A percentile compares a stretch with the other conserved stretches of the same genome.
These are phyloP conservation scores for Phylloscopus collybita DNA, from an alignment of 2,797 vertebrate species.

Conservation along the genomic window DNA sequence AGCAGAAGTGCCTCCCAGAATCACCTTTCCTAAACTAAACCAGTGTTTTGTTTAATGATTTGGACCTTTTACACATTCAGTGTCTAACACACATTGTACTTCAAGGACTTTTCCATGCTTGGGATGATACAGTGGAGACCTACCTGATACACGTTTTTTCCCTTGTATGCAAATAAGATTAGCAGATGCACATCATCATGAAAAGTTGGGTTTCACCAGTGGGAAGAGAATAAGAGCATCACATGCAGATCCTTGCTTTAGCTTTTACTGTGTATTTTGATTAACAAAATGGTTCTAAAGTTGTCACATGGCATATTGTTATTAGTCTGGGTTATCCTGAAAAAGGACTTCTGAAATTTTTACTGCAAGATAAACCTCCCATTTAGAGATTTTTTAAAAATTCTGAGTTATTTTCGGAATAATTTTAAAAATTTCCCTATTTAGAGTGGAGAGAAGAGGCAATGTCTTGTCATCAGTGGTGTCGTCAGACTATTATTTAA, in stretches of 20 bases:
- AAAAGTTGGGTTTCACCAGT: neutral
- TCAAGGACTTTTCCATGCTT: neutral
- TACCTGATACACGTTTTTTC: neutral
- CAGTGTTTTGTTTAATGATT: neutral
- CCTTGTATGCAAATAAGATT: neutral
- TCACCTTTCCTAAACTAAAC: neutral
- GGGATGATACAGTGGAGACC: neutral
- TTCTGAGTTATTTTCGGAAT: constrained; percentile 41
- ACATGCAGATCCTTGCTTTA: neutral
- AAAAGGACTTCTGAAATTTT: constrained; percentile 1
- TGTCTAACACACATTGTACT: neutral
- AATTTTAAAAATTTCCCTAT: neutral
- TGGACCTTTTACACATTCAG: neutral
- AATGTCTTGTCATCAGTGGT: neutral
- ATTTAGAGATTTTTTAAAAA: constrained; percentile 55
- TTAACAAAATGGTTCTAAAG: neutral
- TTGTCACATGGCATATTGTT: neutral
- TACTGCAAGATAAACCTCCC: neutral
- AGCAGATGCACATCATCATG: rapidly evolving
- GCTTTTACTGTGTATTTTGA: neutral
- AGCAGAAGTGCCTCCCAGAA: neutral
- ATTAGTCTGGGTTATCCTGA: neutral
- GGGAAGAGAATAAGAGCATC: neutral
- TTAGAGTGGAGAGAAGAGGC: neutral
- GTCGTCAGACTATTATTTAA: neutral